phyloP scores from a whole-genome alignment of 2,113 vertebrate genomes.

The Pyrgilauda ruficollis region DNA sequence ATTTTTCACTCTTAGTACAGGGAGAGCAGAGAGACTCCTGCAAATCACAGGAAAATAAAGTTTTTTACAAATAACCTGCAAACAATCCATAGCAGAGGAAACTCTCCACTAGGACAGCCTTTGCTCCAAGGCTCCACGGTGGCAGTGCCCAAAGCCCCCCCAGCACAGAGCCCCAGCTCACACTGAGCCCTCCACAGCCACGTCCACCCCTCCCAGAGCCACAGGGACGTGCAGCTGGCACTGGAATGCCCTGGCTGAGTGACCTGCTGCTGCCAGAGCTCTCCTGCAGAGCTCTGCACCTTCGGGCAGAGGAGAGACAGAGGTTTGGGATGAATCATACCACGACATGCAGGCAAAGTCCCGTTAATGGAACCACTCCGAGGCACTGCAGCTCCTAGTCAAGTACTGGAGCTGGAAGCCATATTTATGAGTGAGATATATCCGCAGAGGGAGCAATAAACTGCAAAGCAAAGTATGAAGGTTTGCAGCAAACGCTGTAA shows the following conservation, averaged over 20 bases:
- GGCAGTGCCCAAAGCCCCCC: neutral
- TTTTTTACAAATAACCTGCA: neutral
- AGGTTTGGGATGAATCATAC: neutral
- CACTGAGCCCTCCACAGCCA: neutral
- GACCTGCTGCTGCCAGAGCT: neutral
- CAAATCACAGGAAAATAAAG: neutral
- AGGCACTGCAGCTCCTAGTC: neutral
- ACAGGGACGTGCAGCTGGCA: fast-evolving
- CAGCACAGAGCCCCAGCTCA: neutral
- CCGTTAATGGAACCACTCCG: neutral
- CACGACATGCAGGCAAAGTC: neutral
- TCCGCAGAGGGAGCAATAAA: slow-evolving; percentile 74
- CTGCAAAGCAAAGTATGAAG: slow-evolving; percentile 62
- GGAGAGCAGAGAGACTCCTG: neutral
- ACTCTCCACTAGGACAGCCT: neutral
- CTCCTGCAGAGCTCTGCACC: neutral
- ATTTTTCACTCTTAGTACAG: neutral
- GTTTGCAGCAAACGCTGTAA: slow-evolving; percentile 68
- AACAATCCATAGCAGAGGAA: neutral
- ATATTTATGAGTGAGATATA: slow-evolving; percentile 65
- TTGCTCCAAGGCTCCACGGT: neutral
- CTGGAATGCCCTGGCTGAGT: neutral
- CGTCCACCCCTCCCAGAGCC: neutral
- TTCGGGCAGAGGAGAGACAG: neutral
- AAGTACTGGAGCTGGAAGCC: slow-evolving; percentile 38